Evolutionary conservation across 2,113 vertebrate species (phyloP).

Genomic region (Phalacrocorax aristotelis): DNA sequence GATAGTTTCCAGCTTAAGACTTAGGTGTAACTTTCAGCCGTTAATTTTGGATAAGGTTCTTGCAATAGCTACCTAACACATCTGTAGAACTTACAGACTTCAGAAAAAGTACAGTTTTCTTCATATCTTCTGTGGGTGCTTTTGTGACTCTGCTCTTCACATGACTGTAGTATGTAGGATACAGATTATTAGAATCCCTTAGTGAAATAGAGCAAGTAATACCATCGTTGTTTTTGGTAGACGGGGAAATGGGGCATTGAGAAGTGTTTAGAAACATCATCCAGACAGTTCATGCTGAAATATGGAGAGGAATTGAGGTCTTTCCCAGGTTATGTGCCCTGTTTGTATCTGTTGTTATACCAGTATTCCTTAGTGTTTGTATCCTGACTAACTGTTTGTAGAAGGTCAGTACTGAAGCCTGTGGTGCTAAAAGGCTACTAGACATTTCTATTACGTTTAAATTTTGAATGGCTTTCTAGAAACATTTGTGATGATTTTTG

Average conservation of each 20-base stretch:
- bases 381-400: neutral
- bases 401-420: neutral
- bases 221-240: rapidly evolving
- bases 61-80: neutral
- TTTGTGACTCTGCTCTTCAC: neutral
- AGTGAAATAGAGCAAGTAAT: neutral
- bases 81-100: neutral
- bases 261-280: neutral
- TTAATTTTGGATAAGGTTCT: neutral
- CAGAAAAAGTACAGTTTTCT: neutral
- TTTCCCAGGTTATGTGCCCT: neutral
- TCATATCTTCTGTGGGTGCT: neutral
- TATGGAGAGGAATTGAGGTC: neutral
- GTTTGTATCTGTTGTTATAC: neutral
- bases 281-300: neutral
- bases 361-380: neutral
- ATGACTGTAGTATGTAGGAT: neutral
- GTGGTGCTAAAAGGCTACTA: neutral
- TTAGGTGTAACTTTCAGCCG: neutral
- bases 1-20: neutral
- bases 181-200: neutral
- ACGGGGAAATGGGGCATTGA: neutral
- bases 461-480: neutral
- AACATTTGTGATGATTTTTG: neutral
- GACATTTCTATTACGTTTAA: neutral